Conservation (phyloP, 2,113 vertebrate genomes). For the Paracanthobrama guichenoti region DNA sequence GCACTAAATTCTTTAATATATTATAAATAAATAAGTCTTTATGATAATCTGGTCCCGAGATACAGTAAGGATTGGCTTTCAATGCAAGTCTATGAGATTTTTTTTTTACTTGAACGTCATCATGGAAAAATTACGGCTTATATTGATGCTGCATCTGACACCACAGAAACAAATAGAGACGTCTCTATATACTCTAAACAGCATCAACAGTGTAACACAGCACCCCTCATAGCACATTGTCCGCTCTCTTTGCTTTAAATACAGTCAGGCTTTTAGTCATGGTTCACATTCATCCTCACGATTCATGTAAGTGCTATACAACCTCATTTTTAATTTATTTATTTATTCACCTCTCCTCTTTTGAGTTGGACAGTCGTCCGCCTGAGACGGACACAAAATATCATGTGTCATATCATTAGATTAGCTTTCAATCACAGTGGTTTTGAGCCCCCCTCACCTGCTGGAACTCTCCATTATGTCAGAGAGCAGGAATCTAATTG, state of each 20-base stretch:
- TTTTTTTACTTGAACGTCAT: not conserved
- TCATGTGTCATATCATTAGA: conserved; percentile 77
- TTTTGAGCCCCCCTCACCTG: conserved; percentile 77
- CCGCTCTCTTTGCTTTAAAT: conserved; percentile 12
- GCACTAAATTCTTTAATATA: not conserved
- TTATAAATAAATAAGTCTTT: too few relatives aligned
- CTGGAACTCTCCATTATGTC: conserved; percentile 73
- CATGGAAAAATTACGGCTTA: not conserved
- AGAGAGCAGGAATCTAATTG: conserved; percentile 79
- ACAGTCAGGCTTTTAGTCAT: conserved; percentile 21
- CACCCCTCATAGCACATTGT: not conserved
- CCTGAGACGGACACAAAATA: conserved; percentile 72
- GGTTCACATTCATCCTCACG: conserved; percentile 11
- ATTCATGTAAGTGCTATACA: conserved; percentile 32
- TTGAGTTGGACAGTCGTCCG: conserved; percentile 65
- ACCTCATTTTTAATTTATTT: conserved; percentile 22
- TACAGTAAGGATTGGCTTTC: not conserved
- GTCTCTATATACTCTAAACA: conserved; percentile 19
- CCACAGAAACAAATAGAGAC: conserved; percentile 15
- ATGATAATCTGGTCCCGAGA: too few relatives aligned
- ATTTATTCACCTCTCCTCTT: conserved; percentile 28
- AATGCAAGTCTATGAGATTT: not conserved
- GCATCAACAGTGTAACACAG: conserved; percentile 29
- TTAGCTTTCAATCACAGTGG: conserved; percentile 77
- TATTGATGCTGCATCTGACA: not conserved